Conservation (phyloP, 2,113 vertebrate genomes). For the Hypomesus transpacificus region DNA sequence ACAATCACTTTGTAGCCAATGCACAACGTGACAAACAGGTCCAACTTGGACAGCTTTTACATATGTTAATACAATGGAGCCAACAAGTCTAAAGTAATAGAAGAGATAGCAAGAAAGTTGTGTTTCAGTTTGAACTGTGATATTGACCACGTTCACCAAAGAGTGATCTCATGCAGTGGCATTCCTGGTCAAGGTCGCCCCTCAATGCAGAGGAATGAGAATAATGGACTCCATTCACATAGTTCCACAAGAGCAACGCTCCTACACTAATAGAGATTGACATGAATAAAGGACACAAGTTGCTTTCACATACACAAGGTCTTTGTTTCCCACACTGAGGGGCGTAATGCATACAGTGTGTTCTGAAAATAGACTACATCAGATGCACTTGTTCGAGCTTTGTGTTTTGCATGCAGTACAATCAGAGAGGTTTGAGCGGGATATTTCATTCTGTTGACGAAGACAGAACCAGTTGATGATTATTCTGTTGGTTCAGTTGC, state of each 20-base stretch:
- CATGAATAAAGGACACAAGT: constrained; percentile 61
- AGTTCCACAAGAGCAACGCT: constrained; percentile 53
- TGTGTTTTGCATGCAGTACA: constrained; percentile 1
- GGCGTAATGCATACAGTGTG: constrained; percentile 47
- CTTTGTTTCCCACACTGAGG: constrained; percentile 50
- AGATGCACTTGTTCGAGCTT: constrained; percentile 49
- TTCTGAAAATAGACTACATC: constrained; percentile 50
- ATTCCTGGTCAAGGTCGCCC: constrained; percentile 55
- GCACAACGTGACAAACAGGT: too few relatives aligned
- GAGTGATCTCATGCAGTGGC: constrained; percentile 32
- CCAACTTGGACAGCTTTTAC: too few relatives aligned
- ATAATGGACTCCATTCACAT: constrained; percentile 68
- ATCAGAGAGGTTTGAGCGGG: not conserved
- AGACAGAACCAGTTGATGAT: too few relatives aligned
- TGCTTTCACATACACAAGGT: constrained; percentile 59
- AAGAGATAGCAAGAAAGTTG: not conserved
- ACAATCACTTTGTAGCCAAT: too few relatives aligned
- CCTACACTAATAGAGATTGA: constrained; percentile 66
- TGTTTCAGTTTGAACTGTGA: constrained; percentile 12
- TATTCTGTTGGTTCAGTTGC: too few relatives aligned
- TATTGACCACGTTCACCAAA: constrained; percentile 31
- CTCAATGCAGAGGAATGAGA: constrained; percentile 54
- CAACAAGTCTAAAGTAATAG: too few relatives aligned
- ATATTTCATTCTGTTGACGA: not conserved
- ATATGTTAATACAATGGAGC: too few relatives aligned